Evolutionary conservation across 2,113 vertebrate genomes (phyloP).

Genomic region (Saguinus imperator): DNA sequence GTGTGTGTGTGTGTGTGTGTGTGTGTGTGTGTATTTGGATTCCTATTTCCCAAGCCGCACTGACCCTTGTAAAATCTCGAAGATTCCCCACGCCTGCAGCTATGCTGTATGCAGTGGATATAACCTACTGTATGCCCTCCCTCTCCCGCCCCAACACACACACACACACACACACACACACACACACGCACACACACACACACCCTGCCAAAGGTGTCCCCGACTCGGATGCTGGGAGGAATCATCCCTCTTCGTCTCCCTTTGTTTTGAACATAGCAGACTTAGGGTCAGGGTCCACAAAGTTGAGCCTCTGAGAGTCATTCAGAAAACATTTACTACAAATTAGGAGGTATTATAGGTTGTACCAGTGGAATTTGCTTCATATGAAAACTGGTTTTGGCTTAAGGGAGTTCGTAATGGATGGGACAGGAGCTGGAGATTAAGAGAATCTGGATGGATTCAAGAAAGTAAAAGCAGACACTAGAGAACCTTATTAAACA

Average conservation of each 20-base stretch:
- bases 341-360: neutral
- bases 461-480: neutral
- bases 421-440: neutral
- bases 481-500: slow-evolving; percentile 13
- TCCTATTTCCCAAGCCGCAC: neutral
- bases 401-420: neutral
- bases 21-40: neutral
- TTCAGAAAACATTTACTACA: neutral
- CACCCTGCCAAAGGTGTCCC: neutral
- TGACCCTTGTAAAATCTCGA: neutral
- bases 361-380: neutral
- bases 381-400: neutral
- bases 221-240: neutral
- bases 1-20: neutral
- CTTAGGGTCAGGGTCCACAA: neutral
- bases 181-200: neutral
- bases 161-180: neutral
- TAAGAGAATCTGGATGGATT: neutral
- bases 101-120: neutral
- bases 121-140: no score
- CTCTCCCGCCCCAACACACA: neutral
- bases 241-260: neutral
- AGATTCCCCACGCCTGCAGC: neutral
- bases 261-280: neutral
- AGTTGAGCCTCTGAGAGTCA: neutral